Evolutionary conservation across 2,113 vertebrate species (phyloP).

Genomic region (Phalacrocorax brasilianus): DNA sequence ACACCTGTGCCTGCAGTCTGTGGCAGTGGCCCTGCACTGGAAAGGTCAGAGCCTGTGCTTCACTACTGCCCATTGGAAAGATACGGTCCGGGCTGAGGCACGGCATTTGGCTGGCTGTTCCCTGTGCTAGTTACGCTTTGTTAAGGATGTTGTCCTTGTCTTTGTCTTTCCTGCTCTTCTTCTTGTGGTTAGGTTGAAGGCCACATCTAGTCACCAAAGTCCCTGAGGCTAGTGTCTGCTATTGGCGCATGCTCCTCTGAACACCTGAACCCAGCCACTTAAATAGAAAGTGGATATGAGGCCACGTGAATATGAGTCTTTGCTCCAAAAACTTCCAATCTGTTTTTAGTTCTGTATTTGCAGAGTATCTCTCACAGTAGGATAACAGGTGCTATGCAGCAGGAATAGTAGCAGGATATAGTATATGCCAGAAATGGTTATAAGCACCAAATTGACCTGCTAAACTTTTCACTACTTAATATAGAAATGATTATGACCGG

Average conservation of each 20-base stretch:
- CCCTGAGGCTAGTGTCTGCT: background rate
- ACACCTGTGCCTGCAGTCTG: background rate
- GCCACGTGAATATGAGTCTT: background rate
- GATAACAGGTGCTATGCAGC: fast-evolving
- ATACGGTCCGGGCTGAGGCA: fast-evolving
- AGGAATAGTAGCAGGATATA: background rate
- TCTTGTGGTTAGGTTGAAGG: background rate
- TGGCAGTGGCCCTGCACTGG: background rate
- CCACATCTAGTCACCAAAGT: background rate
- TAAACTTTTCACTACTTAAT: background rate
- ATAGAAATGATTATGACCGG: background rate
- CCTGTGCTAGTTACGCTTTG: fast-evolving
- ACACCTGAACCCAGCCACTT: background rate
- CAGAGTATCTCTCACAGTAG: background rate
- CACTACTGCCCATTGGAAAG: background rate
- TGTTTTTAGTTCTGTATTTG: background rate
- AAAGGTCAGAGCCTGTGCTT: background rate
- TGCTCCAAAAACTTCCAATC: background rate
- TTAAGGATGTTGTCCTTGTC: background rate
- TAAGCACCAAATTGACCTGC: background rate
- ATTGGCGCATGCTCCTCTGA: background rate
- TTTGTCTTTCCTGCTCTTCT: background rate
- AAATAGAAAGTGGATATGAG: background rate
- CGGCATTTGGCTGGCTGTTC: background rate
- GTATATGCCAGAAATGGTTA: background rate